Evolutionary conservation across 2,797 vertebrate species (phyloP), one percentile per base, ranked within the genome.

Genomic region (Enoplosus armatus): DNA sequence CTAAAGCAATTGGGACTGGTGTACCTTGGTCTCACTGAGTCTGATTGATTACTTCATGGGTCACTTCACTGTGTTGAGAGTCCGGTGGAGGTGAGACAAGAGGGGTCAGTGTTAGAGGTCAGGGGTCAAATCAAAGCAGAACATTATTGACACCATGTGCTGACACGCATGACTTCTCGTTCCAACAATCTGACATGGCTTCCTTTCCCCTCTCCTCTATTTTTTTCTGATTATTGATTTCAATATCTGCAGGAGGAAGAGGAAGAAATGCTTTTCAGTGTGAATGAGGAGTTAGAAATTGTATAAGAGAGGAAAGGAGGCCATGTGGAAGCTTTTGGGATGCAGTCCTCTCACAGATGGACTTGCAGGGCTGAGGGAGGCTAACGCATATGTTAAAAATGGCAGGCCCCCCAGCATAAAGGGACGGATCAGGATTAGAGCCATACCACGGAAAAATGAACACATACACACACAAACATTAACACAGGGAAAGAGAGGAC

Each of bases 401-500:
- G 88, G 82, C 81, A 85, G 63, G 66, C 18, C 72, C 73, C 67
- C 68, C 56, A 76, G 65, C 77, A 63, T 68, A 55, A 72, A n/a
- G 80, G 72, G 68, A 72, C 81, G 12, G 87, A 70, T 92, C 89
- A 89, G 90, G 90, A 89, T 86, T 91, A 93, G 84, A 92, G 82
- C 67, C 85, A 89, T 65, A 91, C 65, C 75, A 91, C 78, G 55
- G 55, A 94, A 87, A 88, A 83, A 93, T 83, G 87, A 83, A 90
- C 82, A 91, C 79, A 67, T 20, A 85, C 56, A 89, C 84, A 89
- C 65, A 92, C 82, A 85, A 8, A 90, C 84, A 85, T 77, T 54
- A 80, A 90, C 63, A 90, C 62, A 85, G 92, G 91, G 91, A 93
- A 94, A 95, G 91, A 95, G 92, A 94, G 93, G 92, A 93, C 90